Evolutionary conservation across 2,113 vertebrate genomes (phyloP), one percentile per base, ranked within the genome.

Genomic region (Accipiter cooperii): DNA sequence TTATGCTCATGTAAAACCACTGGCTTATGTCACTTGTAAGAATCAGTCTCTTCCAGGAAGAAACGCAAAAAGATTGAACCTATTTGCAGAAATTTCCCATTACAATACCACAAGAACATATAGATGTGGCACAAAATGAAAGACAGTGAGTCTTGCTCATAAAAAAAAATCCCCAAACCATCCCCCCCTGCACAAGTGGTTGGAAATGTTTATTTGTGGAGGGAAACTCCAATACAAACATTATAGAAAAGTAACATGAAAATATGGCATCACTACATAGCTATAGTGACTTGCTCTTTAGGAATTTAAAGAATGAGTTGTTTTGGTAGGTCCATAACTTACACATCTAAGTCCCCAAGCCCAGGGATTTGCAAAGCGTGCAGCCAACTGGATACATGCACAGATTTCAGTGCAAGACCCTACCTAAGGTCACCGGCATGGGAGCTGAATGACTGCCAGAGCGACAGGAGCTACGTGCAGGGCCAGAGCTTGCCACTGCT

Each of bases 391-490:
- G 58, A 20, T 5, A 38, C 15, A 21, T 0, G 0, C 20, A 33
- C 0, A 0, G 29, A 42, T n/a, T 75, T 75, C n/a, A 38, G 52
- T 7, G 31, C 26, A 33, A 64, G n/a, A 82, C 20, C 77, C 38
- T 33, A 51, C 3, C 15, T 42, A 2, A 28, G 18, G 49, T 26
- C 29, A 49, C 3, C 7, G 3, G 21, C 58, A 12, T 0, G 2
- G 10, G 29, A 75, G 42, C 46, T 52, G 51, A 75, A 8, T 0
- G 34, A n/a, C 51, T 13, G 42, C 44, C 90, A 55, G 66, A 49
- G 57, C 34, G 14, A 55, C 38, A 34, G 57, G 33, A 90, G 22
- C 4, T 26, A 24, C 0, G 2, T 5, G 12, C 58, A 66, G 60
- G 36, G 65, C 52, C 73, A 60, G 44, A 57, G 38, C 38, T 29